These are phyloP conservation scores for Sylvia borin DNA, from an alignment of 2,797 vertebrate species.

Conservation along the genomic window DNA sequence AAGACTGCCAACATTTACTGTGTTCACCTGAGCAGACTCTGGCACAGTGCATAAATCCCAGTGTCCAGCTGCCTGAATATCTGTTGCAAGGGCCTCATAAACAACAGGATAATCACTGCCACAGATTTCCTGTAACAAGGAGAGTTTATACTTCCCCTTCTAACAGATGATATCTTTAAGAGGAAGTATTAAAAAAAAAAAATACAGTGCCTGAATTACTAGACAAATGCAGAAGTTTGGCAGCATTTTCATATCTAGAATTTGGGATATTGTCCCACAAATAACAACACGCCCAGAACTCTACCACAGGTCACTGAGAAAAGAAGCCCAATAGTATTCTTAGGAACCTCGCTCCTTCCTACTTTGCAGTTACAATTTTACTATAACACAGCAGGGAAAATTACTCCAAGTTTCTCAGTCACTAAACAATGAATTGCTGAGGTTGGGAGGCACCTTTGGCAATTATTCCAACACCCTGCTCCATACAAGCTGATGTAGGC, in stretches of 20 bases:
- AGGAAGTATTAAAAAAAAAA: not conserved
- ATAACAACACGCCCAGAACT: not conserved
- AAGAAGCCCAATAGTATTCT: not conserved
- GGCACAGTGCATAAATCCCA: not conserved
- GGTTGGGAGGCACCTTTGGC: not conserved
- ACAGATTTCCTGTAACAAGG: not conserved
- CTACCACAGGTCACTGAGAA: not conserved
- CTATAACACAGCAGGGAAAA: not conserved
- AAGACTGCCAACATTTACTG: not conserved
- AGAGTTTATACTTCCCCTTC: slow-evolving; percentile 8
- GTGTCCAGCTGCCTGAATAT: not conserved
- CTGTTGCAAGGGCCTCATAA: not conserved
- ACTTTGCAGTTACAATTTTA: not conserved
- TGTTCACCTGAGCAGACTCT: not conserved
- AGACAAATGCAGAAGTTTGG: not conserved
- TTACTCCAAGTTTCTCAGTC: not conserved
- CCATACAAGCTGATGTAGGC: not conserved
- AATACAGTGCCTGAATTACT: not conserved
- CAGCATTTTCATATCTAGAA: not conserved
- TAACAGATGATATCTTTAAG: not conserved
- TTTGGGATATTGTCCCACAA: not conserved
- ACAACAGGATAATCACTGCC: not conserved
- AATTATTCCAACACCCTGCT: accelerated
- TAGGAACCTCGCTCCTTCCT: not conserved
- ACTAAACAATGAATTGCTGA: not conserved